Evolutionary conservation across 2,797 vertebrate species (phyloP).

Genomic region (Triplophysa bombifrons): DNA sequence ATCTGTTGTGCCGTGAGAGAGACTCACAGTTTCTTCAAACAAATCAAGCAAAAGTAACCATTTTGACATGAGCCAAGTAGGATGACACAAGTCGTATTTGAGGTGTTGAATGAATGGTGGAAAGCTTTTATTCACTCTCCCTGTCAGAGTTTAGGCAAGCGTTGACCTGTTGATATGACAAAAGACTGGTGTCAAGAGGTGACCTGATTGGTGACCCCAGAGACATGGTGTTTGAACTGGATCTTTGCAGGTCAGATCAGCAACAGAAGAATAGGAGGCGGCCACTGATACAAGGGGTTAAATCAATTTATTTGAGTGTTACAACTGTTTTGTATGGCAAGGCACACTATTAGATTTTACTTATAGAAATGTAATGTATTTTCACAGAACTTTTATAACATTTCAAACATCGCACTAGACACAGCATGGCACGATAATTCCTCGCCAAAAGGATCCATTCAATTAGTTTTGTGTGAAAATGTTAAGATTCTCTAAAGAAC

Average conservation of each 20-base stretch:
- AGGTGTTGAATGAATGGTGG: conserved; percentile 29
- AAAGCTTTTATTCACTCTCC: conserved; percentile 48
- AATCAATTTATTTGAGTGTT: conserved; percentile 40
- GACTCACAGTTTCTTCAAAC: conserved; percentile 24
- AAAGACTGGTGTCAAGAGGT: conserved; percentile 46
- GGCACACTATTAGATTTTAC: background rate
- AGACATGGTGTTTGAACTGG: conserved; percentile 52
- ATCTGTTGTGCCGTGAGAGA: background rate
- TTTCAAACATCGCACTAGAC: background rate
- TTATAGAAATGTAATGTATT: background rate
- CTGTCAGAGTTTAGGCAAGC: conserved; percentile 36
- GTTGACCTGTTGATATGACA: conserved; percentile 40
- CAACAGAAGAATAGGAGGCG: conserved; percentile 24
- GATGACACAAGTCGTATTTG: conserved; percentile 23
- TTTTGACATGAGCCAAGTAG: conserved; percentile 27
- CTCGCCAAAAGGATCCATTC: background rate
- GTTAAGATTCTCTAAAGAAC: background rate
- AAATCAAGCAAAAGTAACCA: conserved; percentile 37
- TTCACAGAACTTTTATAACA: background rate
- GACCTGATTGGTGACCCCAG: conserved; percentile 40
- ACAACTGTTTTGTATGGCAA: conserved; percentile 25
- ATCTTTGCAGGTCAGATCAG: conserved; percentile 44
- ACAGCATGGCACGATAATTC: background rate
- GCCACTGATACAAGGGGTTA: conserved; percentile 20
- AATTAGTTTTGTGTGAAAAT: background rate